These are phyloP conservation scores for Prostheceraeus crozeri DNA, from an alignment of 2,888 invertebrate species.

Conservation along the genomic window DNA sequence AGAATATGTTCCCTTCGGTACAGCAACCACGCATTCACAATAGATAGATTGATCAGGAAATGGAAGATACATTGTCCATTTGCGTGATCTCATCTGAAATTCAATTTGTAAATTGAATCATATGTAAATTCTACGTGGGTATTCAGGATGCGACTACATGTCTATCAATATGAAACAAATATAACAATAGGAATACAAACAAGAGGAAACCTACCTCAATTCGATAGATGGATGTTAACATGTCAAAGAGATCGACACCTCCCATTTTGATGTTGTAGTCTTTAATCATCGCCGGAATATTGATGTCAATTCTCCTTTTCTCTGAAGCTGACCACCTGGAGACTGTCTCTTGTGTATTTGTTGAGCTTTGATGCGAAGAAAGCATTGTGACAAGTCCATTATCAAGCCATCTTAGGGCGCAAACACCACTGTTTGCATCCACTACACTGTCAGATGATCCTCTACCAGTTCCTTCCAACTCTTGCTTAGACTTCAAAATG, in stretches of 20 bases:
- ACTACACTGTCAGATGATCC: not conserved
- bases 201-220: no score
- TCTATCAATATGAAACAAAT: no score
- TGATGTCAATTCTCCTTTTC: not conserved
- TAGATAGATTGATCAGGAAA: no score
- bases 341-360: not conserved
- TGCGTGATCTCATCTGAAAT: no score
- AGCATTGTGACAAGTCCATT: not conserved
- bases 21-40: no score
- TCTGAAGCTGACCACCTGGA: not conserved
- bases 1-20: no score
- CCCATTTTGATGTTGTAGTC: not conserved
- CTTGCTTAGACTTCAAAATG: not conserved
- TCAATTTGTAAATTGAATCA: no score
- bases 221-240: no score
- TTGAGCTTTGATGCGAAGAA: not conserved
- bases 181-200: no score
- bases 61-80: no score
- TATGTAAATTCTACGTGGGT: no score
- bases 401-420: not conserved
- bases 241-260: not conserved
- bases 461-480: constrained; percentile 6
- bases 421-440: not conserved
- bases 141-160: no score
- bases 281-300: not conserved